Base-by-base conservation (phyloP, 2,888 invertebrate species). In the Neoscelio sp. region DNA sequence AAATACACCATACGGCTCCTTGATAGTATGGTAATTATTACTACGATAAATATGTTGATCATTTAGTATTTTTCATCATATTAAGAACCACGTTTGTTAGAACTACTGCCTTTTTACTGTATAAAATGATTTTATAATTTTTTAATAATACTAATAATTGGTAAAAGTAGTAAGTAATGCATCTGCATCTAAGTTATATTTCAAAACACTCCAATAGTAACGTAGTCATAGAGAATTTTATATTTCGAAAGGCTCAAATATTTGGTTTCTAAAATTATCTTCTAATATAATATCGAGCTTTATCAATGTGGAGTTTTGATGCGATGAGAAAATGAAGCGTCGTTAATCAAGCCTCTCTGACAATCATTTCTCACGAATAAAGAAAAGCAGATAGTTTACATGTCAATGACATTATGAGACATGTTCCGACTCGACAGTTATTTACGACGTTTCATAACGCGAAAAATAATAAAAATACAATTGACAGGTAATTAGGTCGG, bases 141-240 rank as follows among this genome's bases (percentile, higher is more conserved):
- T n/a, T n/a, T n/a, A n/a, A n/a, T n/a, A n/a, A n/a, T n/a, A n/a
- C 1, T 8, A 30, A 0, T 28, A 35, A 35, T 23, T 46, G 33
- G 33, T 60, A 20, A 30, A 20, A 46, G 60, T 60, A 60, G 46
- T 60, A 26, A 60, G 60, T 60, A 46, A 60, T 60, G 60, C 30
- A 60, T 46, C 5, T 17, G n/a, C n/a, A n/a, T n/a, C n/a, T n/a
- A n/a, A n/a, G n/a, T n/a, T n/a, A 23, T 23, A 23, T 23, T 23
- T 23, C 23, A 13, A 58, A 33, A 10, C 2, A 30, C 6, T n/a
- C 52, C 20, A 18, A 54, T 17, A 50, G 52, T 35, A 54, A 20
- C 17, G 10, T 30, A 50, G 30, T n/a, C 4, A 52, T 52, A 52
- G 30, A 18, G 10, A 15, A 33, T 52, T 52, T 52, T 52, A n/a